These are phyloP conservation scores for Cerceris rybyensis DNA, from an alignment of 2,888 invertebrate species.

Conservation along the genomic window DNA sequence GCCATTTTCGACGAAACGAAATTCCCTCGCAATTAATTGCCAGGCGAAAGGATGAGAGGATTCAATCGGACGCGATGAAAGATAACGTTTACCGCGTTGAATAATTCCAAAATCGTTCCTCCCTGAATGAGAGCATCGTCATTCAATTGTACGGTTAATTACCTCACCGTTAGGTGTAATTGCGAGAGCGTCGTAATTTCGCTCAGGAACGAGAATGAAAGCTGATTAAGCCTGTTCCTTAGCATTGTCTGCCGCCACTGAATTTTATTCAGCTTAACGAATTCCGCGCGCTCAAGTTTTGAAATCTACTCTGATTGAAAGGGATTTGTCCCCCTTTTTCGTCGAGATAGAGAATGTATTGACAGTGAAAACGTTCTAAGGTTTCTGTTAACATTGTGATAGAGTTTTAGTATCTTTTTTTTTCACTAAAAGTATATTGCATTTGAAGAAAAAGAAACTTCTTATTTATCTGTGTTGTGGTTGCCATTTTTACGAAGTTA, in stretches of 20 bases:
- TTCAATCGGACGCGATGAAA: constrained; percentile 5
- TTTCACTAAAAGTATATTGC: too few species aligned
- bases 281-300: constrained; percentile 7
- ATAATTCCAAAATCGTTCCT: constrained; percentile 20
- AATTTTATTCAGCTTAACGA: constrained; percentile 26
- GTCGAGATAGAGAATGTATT: too few species aligned
- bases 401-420: too few species aligned
- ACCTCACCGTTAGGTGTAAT: constrained; percentile 26
- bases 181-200: constrained; percentile 6
- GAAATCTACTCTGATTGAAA: background rate
- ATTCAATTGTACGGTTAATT: constrained; percentile 33
- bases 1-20: background rate
- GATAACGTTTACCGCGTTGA: constrained; percentile 15
- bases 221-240: constrained; percentile 24
- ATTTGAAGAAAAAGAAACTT: too few species aligned
- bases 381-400: too few species aligned
- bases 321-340: too few species aligned
- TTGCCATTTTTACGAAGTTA: too few species aligned
- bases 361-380: too few species aligned
- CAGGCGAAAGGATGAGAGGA: background rate
- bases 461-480: too few species aligned
- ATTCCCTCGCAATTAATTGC: constrained; percentile 19
- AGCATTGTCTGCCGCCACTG: constrained; percentile 16
- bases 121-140: constrained; percentile 26
- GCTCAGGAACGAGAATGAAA: constrained; percentile 14